These are phyloP conservation scores for Cariama cristata DNA, from an alignment of 2,113 vertebrate genomes.

Conservation along the genomic window DNA sequence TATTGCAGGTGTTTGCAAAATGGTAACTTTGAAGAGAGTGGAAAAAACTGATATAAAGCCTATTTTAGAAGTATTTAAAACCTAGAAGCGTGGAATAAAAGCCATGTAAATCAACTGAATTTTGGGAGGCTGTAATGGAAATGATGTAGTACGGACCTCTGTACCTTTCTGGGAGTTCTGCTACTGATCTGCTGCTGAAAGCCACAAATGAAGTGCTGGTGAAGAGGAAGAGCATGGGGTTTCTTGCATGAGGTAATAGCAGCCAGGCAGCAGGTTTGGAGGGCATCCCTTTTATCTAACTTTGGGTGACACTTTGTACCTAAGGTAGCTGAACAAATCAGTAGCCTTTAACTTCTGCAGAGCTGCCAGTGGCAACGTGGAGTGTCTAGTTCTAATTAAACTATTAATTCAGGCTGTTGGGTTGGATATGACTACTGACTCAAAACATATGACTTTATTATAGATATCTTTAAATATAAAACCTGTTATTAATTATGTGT, in stretches of 20 bases:
- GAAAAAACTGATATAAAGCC: neutral
- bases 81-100: neutral
- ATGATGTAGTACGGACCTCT: neutral
- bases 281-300: neutral
- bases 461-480: neutral
- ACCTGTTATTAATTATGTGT: neutral
- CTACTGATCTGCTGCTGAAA: neutral
- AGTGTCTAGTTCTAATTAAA: neutral
- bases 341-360: neutral
- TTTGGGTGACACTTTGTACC: neutral
- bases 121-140: neutral
- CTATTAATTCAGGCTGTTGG: neutral
- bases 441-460: neutral
- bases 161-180: neutral
- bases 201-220: neutral
- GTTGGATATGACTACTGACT: neutral
- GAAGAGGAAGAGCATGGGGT: neutral
- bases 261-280: neutral
- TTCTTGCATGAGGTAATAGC: neutral
- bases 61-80: neutral
- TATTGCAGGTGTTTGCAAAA: neutral
- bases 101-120: neutral
- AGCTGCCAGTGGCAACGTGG: neutral
- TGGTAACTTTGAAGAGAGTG: neutral
- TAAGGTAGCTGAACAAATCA: neutral